These are phyloP conservation scores for Psittacula echo DNA, from an alignment of 2,797 vertebrate species.

Conservation along the genomic window DNA sequence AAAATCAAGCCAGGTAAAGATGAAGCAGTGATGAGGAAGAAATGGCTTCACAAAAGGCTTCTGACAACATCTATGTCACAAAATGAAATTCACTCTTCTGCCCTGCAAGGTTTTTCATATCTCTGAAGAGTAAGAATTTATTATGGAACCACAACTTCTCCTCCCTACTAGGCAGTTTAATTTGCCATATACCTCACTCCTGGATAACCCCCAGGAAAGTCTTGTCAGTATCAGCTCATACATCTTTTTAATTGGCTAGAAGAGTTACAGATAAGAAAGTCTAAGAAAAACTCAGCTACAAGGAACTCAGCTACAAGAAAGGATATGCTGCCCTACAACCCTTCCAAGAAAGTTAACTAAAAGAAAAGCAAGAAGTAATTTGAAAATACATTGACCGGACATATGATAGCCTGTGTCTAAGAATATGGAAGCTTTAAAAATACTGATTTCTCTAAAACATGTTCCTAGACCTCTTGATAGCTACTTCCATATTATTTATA, in stretches of 20 bases:
- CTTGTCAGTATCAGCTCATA: background rate
- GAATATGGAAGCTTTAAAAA: background rate
- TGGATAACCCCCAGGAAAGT: background rate
- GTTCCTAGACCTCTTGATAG: background rate
- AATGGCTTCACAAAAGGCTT: background rate
- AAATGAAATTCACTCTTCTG: background rate
- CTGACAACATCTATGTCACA: background rate
- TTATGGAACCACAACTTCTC: background rate
- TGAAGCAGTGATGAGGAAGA: background rate
- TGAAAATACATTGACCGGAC: background rate
- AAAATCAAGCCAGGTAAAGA: background rate
- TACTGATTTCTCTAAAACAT: background rate
- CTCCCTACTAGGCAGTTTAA: background rate
- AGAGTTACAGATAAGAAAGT: background rate
- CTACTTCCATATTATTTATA: background rate
- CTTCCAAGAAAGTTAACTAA: background rate
- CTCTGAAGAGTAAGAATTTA: background rate
- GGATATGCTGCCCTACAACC: background rate
- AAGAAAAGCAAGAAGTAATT: background rate
- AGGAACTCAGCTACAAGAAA: background rate
- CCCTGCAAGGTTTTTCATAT: background rate
- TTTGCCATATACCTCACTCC: background rate
- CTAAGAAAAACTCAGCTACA: background rate
- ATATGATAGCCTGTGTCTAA: background rate
- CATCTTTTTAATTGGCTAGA: background rate